These are phyloP conservation scores for Anthopleura xanthogrammica DNA, from an alignment of 92 coral and sea anemone genomes.

Conservation along the genomic window DNA sequence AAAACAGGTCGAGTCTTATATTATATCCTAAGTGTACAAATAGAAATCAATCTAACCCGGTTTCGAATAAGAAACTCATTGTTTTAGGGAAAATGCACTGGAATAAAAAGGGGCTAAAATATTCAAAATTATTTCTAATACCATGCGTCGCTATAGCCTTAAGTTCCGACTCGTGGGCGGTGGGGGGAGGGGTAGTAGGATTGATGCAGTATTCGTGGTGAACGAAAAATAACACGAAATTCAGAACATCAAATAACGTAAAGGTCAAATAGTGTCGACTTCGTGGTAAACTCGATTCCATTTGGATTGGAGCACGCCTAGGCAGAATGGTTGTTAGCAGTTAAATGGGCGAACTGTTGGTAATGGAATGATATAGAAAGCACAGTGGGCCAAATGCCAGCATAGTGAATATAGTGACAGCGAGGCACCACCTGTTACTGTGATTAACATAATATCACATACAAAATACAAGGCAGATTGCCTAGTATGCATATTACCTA, in stretches of 20 bases:
- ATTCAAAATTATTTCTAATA: no score
- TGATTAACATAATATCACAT: conserved; percentile 15
- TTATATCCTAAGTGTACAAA: neutral
- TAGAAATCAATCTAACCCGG: neutral
- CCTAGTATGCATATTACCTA: neutral
- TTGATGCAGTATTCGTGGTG: no score
- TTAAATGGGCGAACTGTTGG: neutral
- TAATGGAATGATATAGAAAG: neutral
- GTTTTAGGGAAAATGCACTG: no score
- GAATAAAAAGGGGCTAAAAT: no score
- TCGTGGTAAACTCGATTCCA: neutral
- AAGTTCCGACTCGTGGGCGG: no score
- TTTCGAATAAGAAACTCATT: no score
- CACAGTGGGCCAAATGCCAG: neutral
- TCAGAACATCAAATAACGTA: neutral
- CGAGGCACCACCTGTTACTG: conserved; percentile 21
- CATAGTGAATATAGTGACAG: neutral
- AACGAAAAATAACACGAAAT: neutral
- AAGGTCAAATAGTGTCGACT: neutral
- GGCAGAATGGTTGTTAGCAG: neutral
- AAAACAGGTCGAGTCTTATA: neutral
- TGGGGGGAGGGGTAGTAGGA: no score
- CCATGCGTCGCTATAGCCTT: no score
- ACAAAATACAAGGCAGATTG: neutral
- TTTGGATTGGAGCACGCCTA: neutral